Evolutionary conservation across 2,888 invertebrate genomes (phyloP).

Genomic region (Lochmaea capreae): DNA sequence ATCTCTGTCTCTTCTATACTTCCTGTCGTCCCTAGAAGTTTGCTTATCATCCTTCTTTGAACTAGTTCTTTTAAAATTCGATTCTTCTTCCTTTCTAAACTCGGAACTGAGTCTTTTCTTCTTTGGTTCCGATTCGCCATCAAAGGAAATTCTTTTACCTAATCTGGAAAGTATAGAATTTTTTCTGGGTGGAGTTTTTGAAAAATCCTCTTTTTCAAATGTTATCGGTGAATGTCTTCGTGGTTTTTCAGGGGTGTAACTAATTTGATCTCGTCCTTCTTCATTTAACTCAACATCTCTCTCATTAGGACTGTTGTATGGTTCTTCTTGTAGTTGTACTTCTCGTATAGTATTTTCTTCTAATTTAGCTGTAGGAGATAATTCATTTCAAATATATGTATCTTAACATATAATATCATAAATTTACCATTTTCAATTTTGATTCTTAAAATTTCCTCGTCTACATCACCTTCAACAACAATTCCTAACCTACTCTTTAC

Average conservation of each 20-base stretch:
- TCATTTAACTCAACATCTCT: not conserved
- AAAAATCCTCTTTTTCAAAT: constrained; percentile 45
- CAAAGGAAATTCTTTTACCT: constrained; percentile 59
- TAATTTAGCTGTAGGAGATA: not conserved
- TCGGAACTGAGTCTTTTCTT: constrained; percentile 51
- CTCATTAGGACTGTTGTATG: not conserved
- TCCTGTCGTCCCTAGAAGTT: constrained; percentile 38
- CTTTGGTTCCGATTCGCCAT: constrained; percentile 35
- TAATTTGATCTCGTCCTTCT: constrained; percentile 21
- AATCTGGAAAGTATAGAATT: constrained; percentile 67
- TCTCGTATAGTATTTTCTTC: constrained; percentile 9
- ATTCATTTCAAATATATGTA: too few species aligned
- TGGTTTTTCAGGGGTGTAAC: constrained; percentile 35
- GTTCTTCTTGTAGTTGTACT: constrained; percentile 13
- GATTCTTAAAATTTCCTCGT: constrained; percentile 74
- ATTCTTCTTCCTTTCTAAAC: constrained; percentile 60
- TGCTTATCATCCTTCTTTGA: constrained; percentile 1
- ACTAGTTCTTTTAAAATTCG: constrained; percentile 50
- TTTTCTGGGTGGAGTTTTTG: constrained; percentile 50
- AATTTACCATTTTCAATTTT: constrained; percentile 65
- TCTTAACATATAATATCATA: too few species aligned
- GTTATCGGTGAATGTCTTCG: constrained; percentile 42
- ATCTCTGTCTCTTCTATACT: constrained; percentile 43
- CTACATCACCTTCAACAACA: constrained; percentile 57
- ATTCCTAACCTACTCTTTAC: constrained; percentile 69